Base-by-base conservation (phyloP, 2,888 invertebrate genomes). In the Acanthacorydalis orientalis region DNA sequence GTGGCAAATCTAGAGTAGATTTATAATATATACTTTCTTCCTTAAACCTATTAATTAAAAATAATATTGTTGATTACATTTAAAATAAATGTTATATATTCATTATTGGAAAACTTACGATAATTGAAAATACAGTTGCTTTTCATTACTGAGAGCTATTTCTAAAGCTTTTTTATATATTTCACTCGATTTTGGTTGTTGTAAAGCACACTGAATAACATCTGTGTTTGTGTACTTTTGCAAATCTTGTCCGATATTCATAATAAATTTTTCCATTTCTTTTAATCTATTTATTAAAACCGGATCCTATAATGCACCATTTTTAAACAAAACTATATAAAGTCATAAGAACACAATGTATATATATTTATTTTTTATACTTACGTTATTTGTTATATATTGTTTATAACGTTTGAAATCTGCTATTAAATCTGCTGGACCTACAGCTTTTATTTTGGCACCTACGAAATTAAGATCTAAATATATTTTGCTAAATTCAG, bases 391-490 rank as follows among this genome's bases (percentile, higher is more conserved):
- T 4, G 68, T 72, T 49, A 83, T 81, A 53, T 72, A 64, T 15
- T 63, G 60, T 53, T 70, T 69, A 60, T 83, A 83, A 50, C 75
- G 75, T 49, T 74, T 68, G 51, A 80, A 69, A 65, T 85, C 84
- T 31, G 72, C 67, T 37, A 81, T 67, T 1, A 83, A 67, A 65
- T 83, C 82, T n/a, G 75, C 77, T 1, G 78, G 72, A 0, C 83
- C 83, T 0, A 77, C 75, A 44, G 77, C 64, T 50, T 73, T 69
- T 48, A 83, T 74, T 67, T 83, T 83, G 45, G 77, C 77, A 47
- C 80, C 78, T 47, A 84, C 65, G 62, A 84, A 85, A 55, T 73
- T 72, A 50, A 84, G 68, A 68, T 84, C 68, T 37, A 80, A 67
- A 60, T 75, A 84, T 51, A 83, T 60, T 32, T 64, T 64, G 31